Percentiles rank a stretch among this genome's conserved stretches.
These are phyloP conservation scores for Odontomyia ornata DNA, from an alignment of 2,888 invertebrate genomes.

Conservation along the genomic window DNA sequence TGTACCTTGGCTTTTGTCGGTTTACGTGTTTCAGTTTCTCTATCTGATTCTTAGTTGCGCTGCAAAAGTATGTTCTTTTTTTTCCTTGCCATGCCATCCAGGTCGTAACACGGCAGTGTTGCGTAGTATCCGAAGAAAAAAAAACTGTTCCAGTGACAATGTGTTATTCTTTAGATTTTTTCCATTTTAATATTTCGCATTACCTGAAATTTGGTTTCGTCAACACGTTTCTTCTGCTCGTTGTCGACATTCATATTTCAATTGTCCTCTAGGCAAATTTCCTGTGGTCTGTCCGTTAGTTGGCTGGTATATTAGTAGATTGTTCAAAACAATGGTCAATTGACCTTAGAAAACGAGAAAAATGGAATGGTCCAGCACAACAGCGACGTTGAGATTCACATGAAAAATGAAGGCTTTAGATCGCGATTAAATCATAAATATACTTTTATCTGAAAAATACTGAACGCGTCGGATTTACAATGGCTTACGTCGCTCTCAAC, in stretches of 20 bases:
- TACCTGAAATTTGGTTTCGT: slow-evolving; percentile 17
- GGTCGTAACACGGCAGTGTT: background rate
- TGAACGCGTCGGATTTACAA: too few species aligned
- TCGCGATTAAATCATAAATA: too few species aligned
- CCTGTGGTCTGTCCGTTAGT: background rate
- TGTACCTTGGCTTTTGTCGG: slow-evolving; percentile 24
- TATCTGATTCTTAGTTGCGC: background rate
- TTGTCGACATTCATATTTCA: slow-evolving; percentile 7
- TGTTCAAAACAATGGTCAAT: slow-evolving; percentile 26
- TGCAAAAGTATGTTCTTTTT: background rate
- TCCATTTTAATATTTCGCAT: slow-evolving; percentile 19
- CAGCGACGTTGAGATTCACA: background rate
- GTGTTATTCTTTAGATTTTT: background rate
- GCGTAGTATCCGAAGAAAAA: background rate
- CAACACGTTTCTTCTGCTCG: slow-evolving; percentile 3
- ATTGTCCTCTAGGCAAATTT: slow-evolving; percentile 6
- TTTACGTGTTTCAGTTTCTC: slow-evolving; percentile 1
- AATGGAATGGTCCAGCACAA: background rate
- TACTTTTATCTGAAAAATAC: too few species aligned
- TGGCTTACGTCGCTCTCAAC: too few species aligned
- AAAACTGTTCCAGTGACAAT: slow-evolving; percentile 10
- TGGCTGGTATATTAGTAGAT: slow-evolving; percentile 3
- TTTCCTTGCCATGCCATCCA: background rate
- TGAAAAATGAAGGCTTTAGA: background rate
- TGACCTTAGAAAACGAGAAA: slow-evolving; percentile 16